These are phyloP conservation scores for Festucalex cinctus DNA, from an alignment of 2,113 vertebrate genomes.

Conservation along the genomic window DNA sequence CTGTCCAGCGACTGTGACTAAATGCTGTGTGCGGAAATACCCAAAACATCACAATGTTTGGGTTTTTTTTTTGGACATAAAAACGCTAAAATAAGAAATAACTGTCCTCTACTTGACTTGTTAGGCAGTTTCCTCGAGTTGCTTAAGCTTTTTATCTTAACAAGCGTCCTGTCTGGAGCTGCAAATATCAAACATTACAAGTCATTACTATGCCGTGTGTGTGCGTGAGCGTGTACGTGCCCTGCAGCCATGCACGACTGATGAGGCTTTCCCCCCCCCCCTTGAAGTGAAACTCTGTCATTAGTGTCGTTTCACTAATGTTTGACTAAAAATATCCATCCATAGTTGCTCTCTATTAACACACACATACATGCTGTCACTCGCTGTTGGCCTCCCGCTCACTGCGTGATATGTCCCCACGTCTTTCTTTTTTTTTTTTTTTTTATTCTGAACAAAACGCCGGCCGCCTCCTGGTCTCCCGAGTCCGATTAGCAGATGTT, in stretches of 20 bases:
- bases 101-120: slow-evolving; percentile 5
- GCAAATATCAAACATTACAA: slow-evolving; percentile 16
- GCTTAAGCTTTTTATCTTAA: slow-evolving; percentile 3
- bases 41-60: neutral
- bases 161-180: slow-evolving; percentile 30
- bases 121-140: neutral
- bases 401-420: slow-evolving; percentile 29
- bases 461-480: slow-evolving; percentile 19
- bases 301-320: slow-evolving; percentile 61
- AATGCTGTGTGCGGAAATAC: neutral
- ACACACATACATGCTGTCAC: slow-evolving; percentile 27
- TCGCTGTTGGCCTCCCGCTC: slow-evolving; percentile 35
- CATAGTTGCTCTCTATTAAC: slow-evolving; percentile 33
- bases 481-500: slow-evolving; percentile 58
- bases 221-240: slow-evolving; percentile 29
- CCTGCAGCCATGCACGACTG: slow-evolving; percentile 39
- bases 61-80: neutral
- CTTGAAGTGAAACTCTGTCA: slow-evolving; percentile 28
- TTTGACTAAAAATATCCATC: slow-evolving; percentile 59
- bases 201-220: slow-evolving; percentile 16
- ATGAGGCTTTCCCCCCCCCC: slow-evolving; percentile 30
- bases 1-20: neutral
- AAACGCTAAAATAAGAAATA: neutral
- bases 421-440: slow-evolving; percentile 46
- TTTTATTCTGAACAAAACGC: slow-evolving; percentile 25